Conservation (phyloP, 2,888 invertebrate species). For the Euspilapteryx auroguttella region DNA sequence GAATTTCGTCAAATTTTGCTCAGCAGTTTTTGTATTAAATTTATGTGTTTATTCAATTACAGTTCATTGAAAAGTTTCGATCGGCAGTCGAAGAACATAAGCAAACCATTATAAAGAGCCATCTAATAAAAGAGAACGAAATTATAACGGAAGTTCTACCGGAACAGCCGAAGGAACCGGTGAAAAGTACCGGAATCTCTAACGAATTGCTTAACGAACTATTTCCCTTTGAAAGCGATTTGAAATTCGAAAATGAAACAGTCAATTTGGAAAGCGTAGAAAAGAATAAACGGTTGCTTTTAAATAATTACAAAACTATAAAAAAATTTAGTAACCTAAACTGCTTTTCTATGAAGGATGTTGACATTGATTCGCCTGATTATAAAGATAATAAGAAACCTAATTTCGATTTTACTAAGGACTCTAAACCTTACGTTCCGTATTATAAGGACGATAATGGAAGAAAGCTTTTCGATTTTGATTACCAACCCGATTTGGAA, state of each 20-base stretch:
- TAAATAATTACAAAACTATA: constrained; percentile 17
- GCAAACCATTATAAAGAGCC: constrained; percentile 22
- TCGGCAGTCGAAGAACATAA: constrained; percentile 24
- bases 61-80: constrained; percentile 37
- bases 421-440: too few species aligned
- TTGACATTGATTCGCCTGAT: constrained; percentile 29
- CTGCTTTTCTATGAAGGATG: constrained; percentile 51
- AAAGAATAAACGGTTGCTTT: constrained; percentile 28
- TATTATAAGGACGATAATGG: constrained; percentile 28
- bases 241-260: constrained; percentile 17
- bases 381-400: constrained; percentile 32
- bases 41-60: constrained; percentile 10
- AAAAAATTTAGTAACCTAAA: constrained; percentile 28
- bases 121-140: constrained; percentile 20
- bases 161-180: constrained; percentile 13
- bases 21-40: too few species aligned
- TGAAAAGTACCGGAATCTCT: not conserved
- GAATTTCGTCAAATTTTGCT: too few species aligned
- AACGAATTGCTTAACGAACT: constrained; percentile 14
- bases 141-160: constrained; percentile 25
- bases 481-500: constrained; percentile 78
- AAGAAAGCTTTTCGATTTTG: constrained; percentile 71
- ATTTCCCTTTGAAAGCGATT: constrained; percentile 28
- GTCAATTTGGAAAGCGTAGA: constrained; percentile 37
- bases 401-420: constrained; percentile 39